These are phyloP conservation scores for Caenorhabditis virilis DNA, from an alignment of 2,888 invertebrate species.

Conservation along the genomic window DNA sequence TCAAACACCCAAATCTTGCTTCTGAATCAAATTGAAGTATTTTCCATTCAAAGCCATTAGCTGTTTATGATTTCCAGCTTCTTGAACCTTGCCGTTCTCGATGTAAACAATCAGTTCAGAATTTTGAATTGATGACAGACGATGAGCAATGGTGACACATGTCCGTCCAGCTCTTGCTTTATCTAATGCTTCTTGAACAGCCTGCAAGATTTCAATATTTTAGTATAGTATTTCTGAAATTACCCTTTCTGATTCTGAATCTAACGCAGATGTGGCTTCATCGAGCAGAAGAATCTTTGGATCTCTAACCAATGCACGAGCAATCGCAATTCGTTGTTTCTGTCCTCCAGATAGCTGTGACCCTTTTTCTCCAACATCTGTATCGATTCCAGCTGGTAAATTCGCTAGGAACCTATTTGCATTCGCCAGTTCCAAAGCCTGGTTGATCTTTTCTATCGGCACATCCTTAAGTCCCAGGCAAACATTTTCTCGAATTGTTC, in stretches of 20 bases:
- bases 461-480: slow-evolving; percentile 77
- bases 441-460: slow-evolving; percentile 49
- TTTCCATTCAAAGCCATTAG: slow-evolving; percentile 46
- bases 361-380: slow-evolving; percentile 74
- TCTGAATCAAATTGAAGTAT: slow-evolving; percentile 49
- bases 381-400: slow-evolving; percentile 55
- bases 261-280: slow-evolving; percentile 75
- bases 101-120: slow-evolving; percentile 59
- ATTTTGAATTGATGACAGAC: slow-evolving; percentile 61
- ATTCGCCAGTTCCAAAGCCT: slow-evolving; percentile 51
- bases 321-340: slow-evolving; percentile 85
- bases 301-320: slow-evolving; percentile 68
- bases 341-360: slow-evolving; percentile 84
- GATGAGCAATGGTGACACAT: slow-evolving; percentile 61
- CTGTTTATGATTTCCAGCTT: slow-evolving; percentile 55
- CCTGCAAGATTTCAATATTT: slow-evolving; percentile 31
- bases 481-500: slow-evolving; percentile 86
- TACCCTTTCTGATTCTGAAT: slow-evolving; percentile 72
- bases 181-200: slow-evolving; percentile 63
- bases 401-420: slow-evolving; percentile 47
- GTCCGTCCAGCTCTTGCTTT: slow-evolving; percentile 57
- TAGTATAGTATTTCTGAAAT: slow-evolving; percentile 69
- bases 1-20: slow-evolving; percentile 49
- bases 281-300: slow-evolving; percentile 74
- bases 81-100: slow-evolving; percentile 46